phyloP scores from a whole-genome alignment of 2,888 invertebrate genomes.

The Congeria kusceri region DNA sequence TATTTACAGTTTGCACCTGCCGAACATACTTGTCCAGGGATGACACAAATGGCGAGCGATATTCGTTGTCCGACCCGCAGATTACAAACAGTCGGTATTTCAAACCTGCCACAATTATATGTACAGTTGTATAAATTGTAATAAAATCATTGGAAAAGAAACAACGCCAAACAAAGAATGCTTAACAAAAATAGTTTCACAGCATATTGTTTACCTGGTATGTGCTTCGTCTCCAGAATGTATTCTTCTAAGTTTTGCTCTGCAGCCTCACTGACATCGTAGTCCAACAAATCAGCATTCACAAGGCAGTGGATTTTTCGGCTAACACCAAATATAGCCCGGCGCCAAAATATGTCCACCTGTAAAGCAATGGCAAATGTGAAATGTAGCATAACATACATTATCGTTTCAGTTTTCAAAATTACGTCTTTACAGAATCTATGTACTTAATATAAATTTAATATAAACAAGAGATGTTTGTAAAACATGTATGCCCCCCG shows the following conservation, averaged over 20 bases:
- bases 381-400: too few relatives aligned
- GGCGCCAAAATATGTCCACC: conserved; percentile 73
- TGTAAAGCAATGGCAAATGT: too few relatives aligned
- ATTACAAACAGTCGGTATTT: conserved; percentile 73
- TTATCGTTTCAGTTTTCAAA: too few relatives aligned
- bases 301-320: conserved; percentile 74
- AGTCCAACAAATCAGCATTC: conserved; percentile 75
- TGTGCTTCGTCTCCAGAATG: conserved; percentile 21
- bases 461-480: too few relatives aligned
- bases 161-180: too few relatives aligned
- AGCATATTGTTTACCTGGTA: not conserved
- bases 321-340: conserved; percentile 67
- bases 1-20: conserved; percentile 1
- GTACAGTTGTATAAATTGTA: too few relatives aligned
- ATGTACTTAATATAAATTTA: too few relatives aligned
- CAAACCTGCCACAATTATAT: conserved; percentile 37
- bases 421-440: too few relatives aligned
- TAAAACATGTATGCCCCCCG: too few relatives aligned
- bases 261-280: conserved; percentile 69
- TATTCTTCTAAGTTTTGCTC: conserved; percentile 62
- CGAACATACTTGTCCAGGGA: conserved; percentile 57
- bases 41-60: conserved; percentile 76
- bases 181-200: too few relatives aligned
- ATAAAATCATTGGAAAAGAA: too few relatives aligned
- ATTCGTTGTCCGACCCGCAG: conserved; percentile 77